Base-by-base conservation (phyloP, 2,113 vertebrate genomes). In the Corythaeola cristata region DNA sequence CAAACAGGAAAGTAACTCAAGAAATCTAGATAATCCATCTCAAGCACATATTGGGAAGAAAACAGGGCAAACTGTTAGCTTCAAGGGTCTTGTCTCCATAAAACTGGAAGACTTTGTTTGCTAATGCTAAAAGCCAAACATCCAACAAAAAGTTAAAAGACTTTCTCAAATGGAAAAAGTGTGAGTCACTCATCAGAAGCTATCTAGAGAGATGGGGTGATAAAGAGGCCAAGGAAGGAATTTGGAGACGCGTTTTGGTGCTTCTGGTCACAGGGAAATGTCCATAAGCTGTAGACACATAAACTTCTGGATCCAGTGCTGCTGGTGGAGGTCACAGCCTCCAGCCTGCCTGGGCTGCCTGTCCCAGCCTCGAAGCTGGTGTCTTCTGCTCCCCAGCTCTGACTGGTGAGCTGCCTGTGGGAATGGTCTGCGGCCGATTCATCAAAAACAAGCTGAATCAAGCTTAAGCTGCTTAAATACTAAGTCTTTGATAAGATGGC, bases 401-500 rank as follows among this genome's bases (percentile, higher is more conserved):
- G 77, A 15, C 76, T 19, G 24, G 22, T 68, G 64, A 89, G 64
- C 77, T 32, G 62, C 67, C 64, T 64, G 84, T 41, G 55, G 58
- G 55, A 60, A 33, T 49, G 68, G 35, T 58, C 55, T 6, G 12
- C 27, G 64, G 90, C 88, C 76, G 94, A 13, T 37, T 60, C 80
- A 80, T 11, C 76, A 88, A 58, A 77, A 67, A n/a, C 37, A 23
- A 88, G 83, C 74, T 82, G 89, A 44, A 32, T 45, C 92, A 55
- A 86, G 87, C 67, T 66, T 63, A 28, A 91, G 53, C 77, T 84
- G 73, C 66, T 84, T 52, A 56, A 93, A 93, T 74, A 60, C 85
- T 60, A 66, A 89, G 85, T 69, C 80, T 93, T 93, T 93, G 96
- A 89, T 87, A 89, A 87, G 88, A 56, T 41, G 63, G 90, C 67